phyloP scores from a whole-genome alignment of 2,113 vertebrate genomes.

The Aramus guarauna region DNA sequence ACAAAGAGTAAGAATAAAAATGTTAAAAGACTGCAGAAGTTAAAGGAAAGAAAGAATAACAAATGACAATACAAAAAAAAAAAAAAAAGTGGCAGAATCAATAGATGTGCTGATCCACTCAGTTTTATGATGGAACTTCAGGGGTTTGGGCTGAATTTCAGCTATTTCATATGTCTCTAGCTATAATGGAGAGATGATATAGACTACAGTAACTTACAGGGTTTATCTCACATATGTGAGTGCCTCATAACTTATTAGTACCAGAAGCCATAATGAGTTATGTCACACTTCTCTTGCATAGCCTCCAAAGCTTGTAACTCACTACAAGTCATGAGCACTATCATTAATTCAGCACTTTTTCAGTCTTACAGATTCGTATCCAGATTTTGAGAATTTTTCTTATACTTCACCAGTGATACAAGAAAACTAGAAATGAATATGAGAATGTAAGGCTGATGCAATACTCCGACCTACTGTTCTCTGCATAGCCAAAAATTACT shows the following conservation, averaged over 20 bases:
- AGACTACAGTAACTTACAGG: slow-evolving; percentile 60
- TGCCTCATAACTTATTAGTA: slow-evolving; percentile 67
- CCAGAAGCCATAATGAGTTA: slow-evolving; percentile 66
- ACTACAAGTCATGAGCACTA: slow-evolving; percentile 40
- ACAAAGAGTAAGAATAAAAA: slow-evolving; percentile 31
- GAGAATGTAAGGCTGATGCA: slow-evolving; percentile 38
- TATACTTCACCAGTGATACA: slow-evolving; percentile 38
- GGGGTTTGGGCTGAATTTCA: slow-evolving; percentile 35
- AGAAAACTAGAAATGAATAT: slow-evolving; percentile 56
- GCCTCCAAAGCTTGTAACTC: slow-evolving; percentile 65
- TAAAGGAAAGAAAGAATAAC: slow-evolving; percentile 33
- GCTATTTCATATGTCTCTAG: slow-evolving; percentile 50
- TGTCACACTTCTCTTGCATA: slow-evolving; percentile 51
- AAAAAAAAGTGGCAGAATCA: slow-evolving; percentile 30
- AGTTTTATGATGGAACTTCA: slow-evolving; percentile 62
- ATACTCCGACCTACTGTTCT: neutral
- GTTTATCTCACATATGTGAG: slow-evolving; percentile 64
- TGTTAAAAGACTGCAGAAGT: neutral
- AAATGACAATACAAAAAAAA: neutral
- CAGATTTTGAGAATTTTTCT: slow-evolving; percentile 58
- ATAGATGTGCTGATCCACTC: slow-evolving; percentile 54
- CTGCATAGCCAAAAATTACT: neutral
- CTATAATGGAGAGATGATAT: slow-evolving; percentile 69
- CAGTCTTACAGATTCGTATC: slow-evolving; percentile 30
- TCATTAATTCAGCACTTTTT: slow-evolving; percentile 68